Evolutionary conservation across 2,797 vertebrate species (phyloP).

Genomic region (Peromyscus eremicus): DNA sequence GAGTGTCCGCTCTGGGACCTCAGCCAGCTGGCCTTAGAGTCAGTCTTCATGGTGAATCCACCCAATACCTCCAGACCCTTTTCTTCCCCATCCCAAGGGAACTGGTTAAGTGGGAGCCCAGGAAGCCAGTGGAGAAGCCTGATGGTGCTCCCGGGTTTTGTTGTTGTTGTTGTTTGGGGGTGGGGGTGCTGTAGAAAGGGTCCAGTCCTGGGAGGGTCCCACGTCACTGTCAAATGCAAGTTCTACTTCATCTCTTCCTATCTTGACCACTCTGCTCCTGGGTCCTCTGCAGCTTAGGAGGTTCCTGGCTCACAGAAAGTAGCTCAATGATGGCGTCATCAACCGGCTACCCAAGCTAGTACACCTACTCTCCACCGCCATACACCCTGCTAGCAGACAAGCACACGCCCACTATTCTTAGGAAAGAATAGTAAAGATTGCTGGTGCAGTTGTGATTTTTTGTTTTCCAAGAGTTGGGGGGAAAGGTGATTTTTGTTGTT

Average conservation of each 20-base stretch:
- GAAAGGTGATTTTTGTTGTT: not conserved
- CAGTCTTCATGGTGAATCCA: not conserved
- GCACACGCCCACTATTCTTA: not conserved
- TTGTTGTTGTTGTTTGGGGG: not conserved
- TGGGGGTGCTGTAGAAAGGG: not conserved
- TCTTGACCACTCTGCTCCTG: too few species aligned
- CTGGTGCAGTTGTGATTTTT: not conserved
- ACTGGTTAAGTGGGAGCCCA: not conserved
- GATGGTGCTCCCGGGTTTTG: too few species aligned
- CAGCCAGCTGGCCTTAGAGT: not conserved
- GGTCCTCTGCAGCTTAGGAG: not conserved
- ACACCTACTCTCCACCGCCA: too few species aligned
- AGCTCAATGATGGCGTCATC: not conserved
- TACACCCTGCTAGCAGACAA: too few species aligned
- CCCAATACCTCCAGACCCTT: not conserved
- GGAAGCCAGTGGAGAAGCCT: not conserved
- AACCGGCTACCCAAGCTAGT: not conserved
- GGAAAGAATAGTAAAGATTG: not conserved
- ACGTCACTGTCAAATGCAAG: not conserved
- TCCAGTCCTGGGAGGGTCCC: not conserved
- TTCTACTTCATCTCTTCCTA: not conserved
- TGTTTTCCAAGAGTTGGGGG: not conserved
- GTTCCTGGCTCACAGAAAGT: not conserved
- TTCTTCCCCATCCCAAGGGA: not conserved
- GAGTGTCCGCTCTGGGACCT: not conserved